Conservation (phyloP, 2,797 vertebrate genomes). For the Eulemur coronatus region DNA sequence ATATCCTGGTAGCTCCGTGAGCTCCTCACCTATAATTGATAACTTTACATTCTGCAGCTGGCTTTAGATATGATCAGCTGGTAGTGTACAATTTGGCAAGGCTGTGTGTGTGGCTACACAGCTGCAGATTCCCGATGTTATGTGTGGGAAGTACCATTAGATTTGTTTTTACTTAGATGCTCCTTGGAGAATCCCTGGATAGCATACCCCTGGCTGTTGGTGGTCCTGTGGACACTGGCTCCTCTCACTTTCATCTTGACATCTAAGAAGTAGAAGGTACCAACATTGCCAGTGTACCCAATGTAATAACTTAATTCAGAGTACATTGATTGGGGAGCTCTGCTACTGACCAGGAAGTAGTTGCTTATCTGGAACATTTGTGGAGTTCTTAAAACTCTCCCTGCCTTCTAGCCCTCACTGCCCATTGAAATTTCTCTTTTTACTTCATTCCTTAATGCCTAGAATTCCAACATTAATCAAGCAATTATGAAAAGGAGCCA, state of each 20-base stretch:
- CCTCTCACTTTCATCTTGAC: background rate
- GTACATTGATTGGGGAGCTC: background rate
- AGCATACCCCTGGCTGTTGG: background rate
- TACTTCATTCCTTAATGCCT: background rate
- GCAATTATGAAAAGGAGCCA: background rate
- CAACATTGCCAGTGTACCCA: background rate
- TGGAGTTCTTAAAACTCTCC: background rate
- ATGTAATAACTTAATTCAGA: background rate
- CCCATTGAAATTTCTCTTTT: background rate
- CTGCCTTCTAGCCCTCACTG: background rate
- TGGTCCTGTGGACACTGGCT: background rate
- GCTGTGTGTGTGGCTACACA: background rate
- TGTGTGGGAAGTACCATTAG: background rate
- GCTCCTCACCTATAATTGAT: background rate
- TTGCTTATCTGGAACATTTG: background rate
- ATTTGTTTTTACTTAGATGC: background rate
- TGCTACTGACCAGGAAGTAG: background rate
- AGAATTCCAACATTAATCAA: background rate
- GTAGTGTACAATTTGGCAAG: background rate
- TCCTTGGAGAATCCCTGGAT: background rate
- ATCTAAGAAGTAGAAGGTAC: background rate
- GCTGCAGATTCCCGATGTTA: too few relatives aligned
- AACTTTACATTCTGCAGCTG: background rate
- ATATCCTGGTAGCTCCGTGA: background rate
- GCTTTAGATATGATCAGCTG: too few relatives aligned